These are phyloP conservation scores for Sarcophaga carnaria DNA, from an alignment of 2,888 invertebrate species.

Conservation along the genomic window DNA sequence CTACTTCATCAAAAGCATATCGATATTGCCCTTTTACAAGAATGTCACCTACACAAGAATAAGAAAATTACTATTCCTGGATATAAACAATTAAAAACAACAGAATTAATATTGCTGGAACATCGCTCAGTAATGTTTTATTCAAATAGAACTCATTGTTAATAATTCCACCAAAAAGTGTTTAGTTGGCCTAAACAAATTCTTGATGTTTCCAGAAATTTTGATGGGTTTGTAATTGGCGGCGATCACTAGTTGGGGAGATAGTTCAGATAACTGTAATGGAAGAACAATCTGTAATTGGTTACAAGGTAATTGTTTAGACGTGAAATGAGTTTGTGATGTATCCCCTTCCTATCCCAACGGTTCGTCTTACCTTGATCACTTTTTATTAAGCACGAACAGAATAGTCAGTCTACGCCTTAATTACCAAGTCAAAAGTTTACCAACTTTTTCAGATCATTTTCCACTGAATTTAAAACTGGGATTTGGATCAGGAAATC, in stretches of 20 bases:
- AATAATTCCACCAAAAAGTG: slow-evolving; percentile 6
- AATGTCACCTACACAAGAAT: too few species aligned
- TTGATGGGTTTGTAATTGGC: not conserved
- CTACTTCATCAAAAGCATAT: too few species aligned
- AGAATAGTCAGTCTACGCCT: not conserved
- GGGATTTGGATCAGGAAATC: too few species aligned
- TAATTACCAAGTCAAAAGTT: not conserved
- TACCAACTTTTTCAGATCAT: slow-evolving; percentile 39
- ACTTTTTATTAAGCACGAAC: not conserved
- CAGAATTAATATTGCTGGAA: too few species aligned
- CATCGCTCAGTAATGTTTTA: too few species aligned
- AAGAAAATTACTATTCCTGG: too few species aligned
- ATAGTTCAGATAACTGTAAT: not conserved
- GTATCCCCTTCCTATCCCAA: not conserved
- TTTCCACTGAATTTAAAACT: slow-evolving; percentile 14
- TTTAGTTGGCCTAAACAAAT: slow-evolving; percentile 11
- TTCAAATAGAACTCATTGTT: not conserved
- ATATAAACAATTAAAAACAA: too few species aligned
- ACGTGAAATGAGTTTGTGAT: not conserved
- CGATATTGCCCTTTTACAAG: too few species aligned
- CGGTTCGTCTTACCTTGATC: slow-evolving; percentile 14
- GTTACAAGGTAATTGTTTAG: not conserved
- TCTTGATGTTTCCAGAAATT: not conserved
- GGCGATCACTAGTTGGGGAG: not conserved
- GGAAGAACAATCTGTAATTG: slow-evolving; percentile 7